These are phyloP conservation scores for Hypercompe scribonia DNA, from an alignment of 2,888 invertebrate genomes.

Conservation along the genomic window DNA sequence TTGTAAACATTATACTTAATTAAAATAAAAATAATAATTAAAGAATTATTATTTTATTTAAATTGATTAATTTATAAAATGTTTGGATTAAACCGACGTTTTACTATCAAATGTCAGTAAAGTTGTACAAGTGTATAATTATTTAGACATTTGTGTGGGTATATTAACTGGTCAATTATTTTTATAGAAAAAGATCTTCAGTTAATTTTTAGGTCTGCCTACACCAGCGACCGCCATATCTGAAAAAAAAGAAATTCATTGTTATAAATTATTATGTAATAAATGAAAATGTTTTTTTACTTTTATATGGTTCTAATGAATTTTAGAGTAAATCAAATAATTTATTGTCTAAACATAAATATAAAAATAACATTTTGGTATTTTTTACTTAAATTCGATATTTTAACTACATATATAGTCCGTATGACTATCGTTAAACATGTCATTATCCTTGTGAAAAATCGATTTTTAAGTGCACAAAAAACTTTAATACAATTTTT, in stretches of 20 bases:
- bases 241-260: slow-evolving; percentile 14
- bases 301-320: no score
- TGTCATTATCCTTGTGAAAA: neutral
- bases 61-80: neutral
- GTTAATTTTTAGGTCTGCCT: neutral
- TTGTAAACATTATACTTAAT: slow-evolving; percentile 21
- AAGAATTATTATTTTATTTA: neutral
- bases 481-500: neutral
- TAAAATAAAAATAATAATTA: neutral
- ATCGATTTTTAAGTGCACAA: neutral
- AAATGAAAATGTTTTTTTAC: neutral
- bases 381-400: neutral
- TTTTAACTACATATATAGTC: neutral
- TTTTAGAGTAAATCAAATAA: neutral
- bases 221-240: neutral
- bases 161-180: neutral
- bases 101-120: neutral
- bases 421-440: neutral
- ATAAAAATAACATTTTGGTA: neutral
- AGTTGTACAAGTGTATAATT: neutral
- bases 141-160: neutral
- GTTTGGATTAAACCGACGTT: neutral
- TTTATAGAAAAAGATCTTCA: neutral
- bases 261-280: neutral
- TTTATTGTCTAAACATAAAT: neutral